Percentiles rank a stretch among this genome's conserved stretches.
phyloP scores from a whole-genome alignment of 2,888 invertebrate species.

The Acleris sparsana region DNA sequence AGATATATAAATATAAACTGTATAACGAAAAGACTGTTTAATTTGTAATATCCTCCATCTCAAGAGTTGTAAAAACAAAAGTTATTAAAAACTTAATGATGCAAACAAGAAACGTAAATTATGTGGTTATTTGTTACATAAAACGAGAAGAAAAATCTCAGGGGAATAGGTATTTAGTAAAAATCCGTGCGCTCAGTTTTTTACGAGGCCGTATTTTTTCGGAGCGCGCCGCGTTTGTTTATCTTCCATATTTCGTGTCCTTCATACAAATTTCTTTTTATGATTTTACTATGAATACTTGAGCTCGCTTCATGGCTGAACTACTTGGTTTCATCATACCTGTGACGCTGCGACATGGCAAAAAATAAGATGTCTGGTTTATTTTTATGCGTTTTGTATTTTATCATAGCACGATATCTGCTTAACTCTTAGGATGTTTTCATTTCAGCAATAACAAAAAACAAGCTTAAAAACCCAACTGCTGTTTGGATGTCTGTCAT shows the following conservation, averaged over 20 bases:
- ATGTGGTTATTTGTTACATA: conserved; percentile 52
- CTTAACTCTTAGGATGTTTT: no score
- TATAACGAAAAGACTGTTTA: no score
- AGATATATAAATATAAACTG: no score
- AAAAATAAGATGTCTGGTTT: not conserved
- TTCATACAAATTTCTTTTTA: conserved; percentile 57
- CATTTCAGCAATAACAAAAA: no score
- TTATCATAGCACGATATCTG: no score
- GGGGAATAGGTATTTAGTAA: conserved; percentile 51
- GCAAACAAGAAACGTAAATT: conserved; percentile 39
- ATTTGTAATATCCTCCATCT: no score
- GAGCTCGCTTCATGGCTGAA: conserved; percentile 36
- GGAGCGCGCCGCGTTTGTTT: conserved; percentile 44
- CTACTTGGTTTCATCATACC: conserved; percentile 18
- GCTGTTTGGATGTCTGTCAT: no score
- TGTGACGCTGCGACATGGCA: not conserved
- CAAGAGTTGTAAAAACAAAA: no score
- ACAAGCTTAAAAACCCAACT: no score
- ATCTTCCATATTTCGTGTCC: conserved; percentile 59
- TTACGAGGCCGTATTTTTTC: conserved; percentile 68
- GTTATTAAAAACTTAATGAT: conserved; percentile 23
- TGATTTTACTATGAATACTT: conserved; percentile 40
- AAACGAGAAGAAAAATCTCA: conserved; percentile 51
- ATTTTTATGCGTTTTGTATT: no score
- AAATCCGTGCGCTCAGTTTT: conserved; percentile 57